Evolutionary conservation across 1,140 invertebrate species (phyloP).

Genomic region (Chlorops oryzae): DNA sequence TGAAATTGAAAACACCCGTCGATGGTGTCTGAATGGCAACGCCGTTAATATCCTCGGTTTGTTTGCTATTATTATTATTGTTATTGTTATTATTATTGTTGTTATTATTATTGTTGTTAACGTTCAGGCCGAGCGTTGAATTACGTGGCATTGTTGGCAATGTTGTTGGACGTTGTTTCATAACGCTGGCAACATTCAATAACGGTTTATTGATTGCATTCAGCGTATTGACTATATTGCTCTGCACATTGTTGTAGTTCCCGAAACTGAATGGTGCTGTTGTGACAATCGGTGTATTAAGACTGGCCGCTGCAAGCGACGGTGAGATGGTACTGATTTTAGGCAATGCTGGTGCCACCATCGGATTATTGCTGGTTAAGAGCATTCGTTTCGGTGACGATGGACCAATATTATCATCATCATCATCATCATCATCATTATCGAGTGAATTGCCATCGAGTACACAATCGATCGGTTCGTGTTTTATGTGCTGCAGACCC

Average conservation of each 20-base stretch:
- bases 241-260: conserved; percentile 1
- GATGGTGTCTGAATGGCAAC: conserved; percentile 83
- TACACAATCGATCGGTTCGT: conserved; percentile 34
- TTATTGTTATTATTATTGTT: too few species aligned
- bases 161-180: conserved; percentile 58
- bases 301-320: conserved; percentile 31
- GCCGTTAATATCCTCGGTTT: conserved; percentile 60
- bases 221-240: conserved; percentile 25
- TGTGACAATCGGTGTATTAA: conserved; percentile 36
- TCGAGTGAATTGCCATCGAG: conserved; percentile 31
- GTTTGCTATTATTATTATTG: too few species aligned
- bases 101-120: conserved; percentile 19
- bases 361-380: conserved; percentile 16
- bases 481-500: conserved; percentile 35
- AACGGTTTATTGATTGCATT: conserved; percentile 46
- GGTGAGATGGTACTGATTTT: conserved; percentile 33
- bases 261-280: conserved; percentile 28
- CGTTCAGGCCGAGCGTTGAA: conserved; percentile 18
- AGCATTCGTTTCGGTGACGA: conserved; percentile 31
- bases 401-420: conserved; percentile 42
- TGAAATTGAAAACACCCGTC: conserved; percentile 81
- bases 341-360: conserved; percentile 24
- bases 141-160: conserved; percentile 46
- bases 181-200: conserved; percentile 41
- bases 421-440: conserved; percentile 38